Evolutionary conservation across 2,113 vertebrate species (phyloP).

Genomic region (Pseudolaguvia tuberculata): DNA sequence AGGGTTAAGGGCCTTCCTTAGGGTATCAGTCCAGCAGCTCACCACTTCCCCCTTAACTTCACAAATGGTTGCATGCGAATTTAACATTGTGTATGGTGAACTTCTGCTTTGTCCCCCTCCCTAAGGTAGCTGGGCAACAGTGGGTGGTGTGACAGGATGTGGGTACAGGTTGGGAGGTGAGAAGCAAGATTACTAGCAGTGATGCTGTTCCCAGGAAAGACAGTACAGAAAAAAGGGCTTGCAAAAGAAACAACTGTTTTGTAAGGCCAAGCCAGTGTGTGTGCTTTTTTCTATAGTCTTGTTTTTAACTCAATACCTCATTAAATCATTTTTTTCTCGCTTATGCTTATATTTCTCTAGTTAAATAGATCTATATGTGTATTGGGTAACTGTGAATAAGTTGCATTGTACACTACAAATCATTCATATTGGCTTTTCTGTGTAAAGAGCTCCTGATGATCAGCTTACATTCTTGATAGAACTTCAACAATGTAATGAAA

Average conservation of each 20-base stretch:
- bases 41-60: too few relatives aligned
- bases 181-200: constrained; percentile 52
- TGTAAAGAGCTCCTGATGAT: neutral
- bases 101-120: constrained; percentile 20
- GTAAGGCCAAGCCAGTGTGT: constrained; percentile 38
- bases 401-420: neutral
- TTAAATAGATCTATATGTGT: neutral
- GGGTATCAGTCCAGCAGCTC: too few relatives aligned
- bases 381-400: constrained; percentile 10
- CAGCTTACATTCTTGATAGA: neutral
- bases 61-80: too few relatives aligned
- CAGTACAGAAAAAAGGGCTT: constrained; percentile 57
- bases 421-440: neutral
- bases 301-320: constrained; percentile 26
- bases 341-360: constrained; percentile 16
- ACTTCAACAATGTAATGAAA: neutral
- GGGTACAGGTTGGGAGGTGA: constrained; percentile 52
- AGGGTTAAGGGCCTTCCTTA: too few relatives aligned
- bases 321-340: constrained; percentile 9
- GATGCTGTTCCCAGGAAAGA: constrained; percentile 59
- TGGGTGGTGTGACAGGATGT: constrained; percentile 68
- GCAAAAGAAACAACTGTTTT: constrained; percentile 53
- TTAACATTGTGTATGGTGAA: constrained; percentile 25
- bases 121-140: constrained; percentile 55
- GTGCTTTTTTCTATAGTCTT: constrained; percentile 12